Evolutionary conservation across 1,140 invertebrate genomes (phyloP), one percentile per base, ranked within the genome.

Genomic region (Diorhabda sublineata): DNA sequence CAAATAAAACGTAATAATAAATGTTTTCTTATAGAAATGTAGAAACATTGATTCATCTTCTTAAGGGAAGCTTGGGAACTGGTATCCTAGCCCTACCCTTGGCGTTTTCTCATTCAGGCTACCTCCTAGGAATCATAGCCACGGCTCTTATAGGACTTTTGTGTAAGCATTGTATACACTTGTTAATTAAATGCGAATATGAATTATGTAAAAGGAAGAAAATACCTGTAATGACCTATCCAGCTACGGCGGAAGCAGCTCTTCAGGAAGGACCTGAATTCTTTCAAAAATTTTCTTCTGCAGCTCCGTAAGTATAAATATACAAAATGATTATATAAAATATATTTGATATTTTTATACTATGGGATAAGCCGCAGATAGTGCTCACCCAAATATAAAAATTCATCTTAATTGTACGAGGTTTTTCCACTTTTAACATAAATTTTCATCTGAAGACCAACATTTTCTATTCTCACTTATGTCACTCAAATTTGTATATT

Each of bases 21-120:
- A 26, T 26, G 26, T 26, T 26, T 26, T 72, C 75, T 78, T 82
- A 8, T 75, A 93, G 92, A 63, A 92, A 92, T 81, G 81, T 82
- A 43, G 91, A 93, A 68, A 94, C 92, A 0, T 83, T 94, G 71
- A 88, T 94, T 71, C 92, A 95, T 78, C 80, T 95, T 70, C 79
- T 94, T 26, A 95, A 95, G 77, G 92, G 91, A 42, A 95, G 94
- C 77, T 86, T 96, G 65, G 95, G 95, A 4, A 96, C 94, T 0
- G 94, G 95, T 4, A 92, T 97, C 59, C 78, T 97, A 61, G 94
- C 94, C 11, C 95, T 97, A 91, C 92, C 94, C 3, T 87, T 89
- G 76, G 94, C 94, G 0, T 90, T 96, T 71, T 84, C 83, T 61
- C 89, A 95, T 78, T 84, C 93, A 9, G 94, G 94, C 47, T 87